A percentile compares a stretch with the other conserved stretches of the same genome.
These are phyloP conservation scores for Sphaerodactylus townsendi DNA, from an alignment of 2,113 vertebrate species.

Conservation along the genomic window DNA sequence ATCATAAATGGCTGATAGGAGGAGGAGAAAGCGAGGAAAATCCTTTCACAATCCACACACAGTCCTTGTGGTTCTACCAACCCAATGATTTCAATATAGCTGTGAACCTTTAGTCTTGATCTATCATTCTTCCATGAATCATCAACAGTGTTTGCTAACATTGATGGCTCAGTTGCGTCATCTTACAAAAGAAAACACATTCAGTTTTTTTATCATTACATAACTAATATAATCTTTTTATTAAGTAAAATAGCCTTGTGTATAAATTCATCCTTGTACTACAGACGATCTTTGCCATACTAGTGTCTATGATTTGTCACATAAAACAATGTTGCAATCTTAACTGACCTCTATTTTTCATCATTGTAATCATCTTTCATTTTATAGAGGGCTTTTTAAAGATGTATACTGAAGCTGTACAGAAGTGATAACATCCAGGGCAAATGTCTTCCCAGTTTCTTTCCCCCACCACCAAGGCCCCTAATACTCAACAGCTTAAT, in stretches of 20 bases:
- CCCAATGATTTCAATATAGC: too few relatives aligned
- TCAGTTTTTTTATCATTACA: too few relatives aligned
- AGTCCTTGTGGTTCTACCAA: too few relatives aligned
- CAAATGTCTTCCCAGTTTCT: neutral
- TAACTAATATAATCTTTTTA: too few relatives aligned
- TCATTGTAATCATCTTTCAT: neutral
- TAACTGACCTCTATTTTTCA: neutral
- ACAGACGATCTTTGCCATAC: too few relatives aligned
- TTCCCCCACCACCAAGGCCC: neutral
- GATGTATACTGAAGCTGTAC: neutral
- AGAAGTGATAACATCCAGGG: neutral
- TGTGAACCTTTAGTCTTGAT: neutral
- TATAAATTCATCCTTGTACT: too few relatives aligned
- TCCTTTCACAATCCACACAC: too few relatives aligned
- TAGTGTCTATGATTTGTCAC: too few relatives aligned
- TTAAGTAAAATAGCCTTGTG: neutral
- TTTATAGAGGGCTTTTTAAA: neutral
- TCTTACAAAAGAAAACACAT: neutral
- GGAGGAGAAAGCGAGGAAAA: too few relatives aligned
- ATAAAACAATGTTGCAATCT: neutral
- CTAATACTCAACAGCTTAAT: slow-evolving; percentile 19
- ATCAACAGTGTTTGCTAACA: neutral
- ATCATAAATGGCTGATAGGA: too few relatives aligned
- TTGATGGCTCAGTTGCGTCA: neutral
- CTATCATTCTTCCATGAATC: neutral